phyloP scores from a whole-genome alignment of 1,140 invertebrate genomes.

The Bactericera cockerelli region DNA sequence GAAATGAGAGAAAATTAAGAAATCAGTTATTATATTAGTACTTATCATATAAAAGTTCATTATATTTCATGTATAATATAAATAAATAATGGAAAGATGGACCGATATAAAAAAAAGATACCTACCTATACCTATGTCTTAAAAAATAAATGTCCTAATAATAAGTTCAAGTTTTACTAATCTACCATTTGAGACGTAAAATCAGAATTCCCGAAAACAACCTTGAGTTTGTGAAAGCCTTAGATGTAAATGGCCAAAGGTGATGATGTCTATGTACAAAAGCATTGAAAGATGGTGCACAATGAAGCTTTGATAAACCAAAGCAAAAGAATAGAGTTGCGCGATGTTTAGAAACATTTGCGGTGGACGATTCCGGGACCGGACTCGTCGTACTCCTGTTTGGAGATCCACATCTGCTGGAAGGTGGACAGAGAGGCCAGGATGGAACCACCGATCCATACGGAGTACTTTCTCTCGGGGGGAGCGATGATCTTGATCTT shows the following conservation, averaged over 20 bases:
- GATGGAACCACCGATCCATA: slow-evolving; percentile 80
- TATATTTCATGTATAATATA: neutral
- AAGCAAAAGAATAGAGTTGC: slow-evolving; percentile 13
- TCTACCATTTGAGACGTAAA: slow-evolving; percentile 3
- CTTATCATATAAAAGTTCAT: slow-evolving; percentile 7
- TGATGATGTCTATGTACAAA: slow-evolving; percentile 15
- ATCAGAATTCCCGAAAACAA: slow-evolving; percentile 12
- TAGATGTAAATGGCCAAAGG: slow-evolving; percentile 15
- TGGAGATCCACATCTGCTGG: slow-evolving; percentile 81
- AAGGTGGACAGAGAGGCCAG: slow-evolving; percentile 67
- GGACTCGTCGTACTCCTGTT: slow-evolving; percentile 86
- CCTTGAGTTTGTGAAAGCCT: slow-evolving; percentile 14
- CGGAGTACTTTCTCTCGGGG: slow-evolving; percentile 82
- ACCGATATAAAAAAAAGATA: slow-evolving; percentile 8
- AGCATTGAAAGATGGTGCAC: slow-evolving; percentile 10
- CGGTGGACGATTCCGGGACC: slow-evolving; percentile 82
- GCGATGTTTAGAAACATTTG: slow-evolving; percentile 78
- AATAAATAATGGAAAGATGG: slow-evolving; percentile 7
- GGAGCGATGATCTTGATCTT: slow-evolving; percentile 92
- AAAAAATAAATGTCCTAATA: slow-evolving; percentile 5
- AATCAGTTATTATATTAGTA: neutral
- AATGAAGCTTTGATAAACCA: slow-evolving; percentile 15
- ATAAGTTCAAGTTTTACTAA: neutral
- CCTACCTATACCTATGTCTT: neutral
- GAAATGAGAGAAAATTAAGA: neutral